phyloP scores from a whole-genome alignment of 2,113 vertebrate species.

The Malaclemys terrapin region DNA sequence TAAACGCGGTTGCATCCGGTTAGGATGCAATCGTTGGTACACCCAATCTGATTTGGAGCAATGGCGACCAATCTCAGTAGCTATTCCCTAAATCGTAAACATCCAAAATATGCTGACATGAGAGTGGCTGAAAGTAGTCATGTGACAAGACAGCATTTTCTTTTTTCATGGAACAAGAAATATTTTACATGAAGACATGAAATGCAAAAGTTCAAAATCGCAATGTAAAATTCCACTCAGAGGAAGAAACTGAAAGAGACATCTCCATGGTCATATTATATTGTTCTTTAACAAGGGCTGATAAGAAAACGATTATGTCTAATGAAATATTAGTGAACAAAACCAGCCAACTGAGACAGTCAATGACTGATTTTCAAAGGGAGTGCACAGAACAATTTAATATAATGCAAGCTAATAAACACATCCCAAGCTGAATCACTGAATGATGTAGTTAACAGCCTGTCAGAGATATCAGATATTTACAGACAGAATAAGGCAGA shows the following conservation, averaged over 20 bases:
- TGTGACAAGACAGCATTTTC: neutral
- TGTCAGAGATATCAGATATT: slow-evolving; percentile 62
- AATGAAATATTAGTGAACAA: slow-evolving; percentile 30
- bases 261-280: neutral
- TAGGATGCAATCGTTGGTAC: neutral
- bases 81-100: neutral
- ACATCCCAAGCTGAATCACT: slow-evolving; percentile 21
- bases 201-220: neutral
- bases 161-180: neutral
- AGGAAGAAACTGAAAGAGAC: neutral
- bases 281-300: neutral
- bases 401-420: slow-evolving; percentile 53
- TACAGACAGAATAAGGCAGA: slow-evolving; percentile 55
- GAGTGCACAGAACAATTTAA: neutral
- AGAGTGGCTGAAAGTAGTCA: neutral
- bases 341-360: slow-evolving; percentile 40
- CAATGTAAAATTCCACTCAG: neutral
- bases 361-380: slow-evolving; percentile 10
- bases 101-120: neutral
- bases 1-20: neutral
- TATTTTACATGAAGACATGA: neutral
- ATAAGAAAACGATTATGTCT: slow-evolving; percentile 17
- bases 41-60: neutral
- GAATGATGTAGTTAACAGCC: slow-evolving; percentile 27
- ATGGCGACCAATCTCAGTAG: neutral